Evolutionary conservation across 2,888 invertebrate species (phyloP).

Genomic region (Nomada ruficornis): DNA sequence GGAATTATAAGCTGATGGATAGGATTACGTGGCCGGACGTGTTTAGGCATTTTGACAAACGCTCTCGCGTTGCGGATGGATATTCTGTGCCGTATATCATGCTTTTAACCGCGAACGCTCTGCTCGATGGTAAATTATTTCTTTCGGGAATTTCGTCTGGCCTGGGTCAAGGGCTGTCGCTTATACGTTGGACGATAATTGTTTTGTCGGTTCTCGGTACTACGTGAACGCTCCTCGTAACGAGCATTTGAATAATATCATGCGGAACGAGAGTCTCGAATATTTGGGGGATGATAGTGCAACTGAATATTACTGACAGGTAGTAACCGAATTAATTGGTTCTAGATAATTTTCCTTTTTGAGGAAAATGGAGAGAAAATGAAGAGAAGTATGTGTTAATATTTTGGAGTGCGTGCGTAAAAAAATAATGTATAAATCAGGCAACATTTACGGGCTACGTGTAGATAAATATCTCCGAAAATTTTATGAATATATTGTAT

Average conservation of each 20-base stretch:
- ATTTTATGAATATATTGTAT: too few species aligned
- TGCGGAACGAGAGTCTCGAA: background rate
- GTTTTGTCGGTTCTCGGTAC: background rate
- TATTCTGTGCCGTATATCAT: slow-evolving; percentile 2
- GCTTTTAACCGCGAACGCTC: background rate
- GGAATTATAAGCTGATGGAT: slow-evolving; percentile 55
- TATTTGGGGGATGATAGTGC: background rate
- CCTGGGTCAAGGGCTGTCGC: too few species aligned
- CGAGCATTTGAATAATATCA: background rate
- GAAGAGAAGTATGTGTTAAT: too few species aligned
- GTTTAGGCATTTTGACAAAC: slow-evolving; percentile 53
- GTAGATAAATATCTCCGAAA: too few species aligned
- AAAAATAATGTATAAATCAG: too few species aligned
- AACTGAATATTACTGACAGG: background rate
- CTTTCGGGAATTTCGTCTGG: background rate
- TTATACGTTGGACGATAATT: background rate
- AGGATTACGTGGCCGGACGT: slow-evolving; percentile 43
- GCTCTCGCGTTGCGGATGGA: background rate
- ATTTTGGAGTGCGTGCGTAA: too few species aligned
- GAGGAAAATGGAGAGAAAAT: too few species aligned
- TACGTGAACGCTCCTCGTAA: background rate
- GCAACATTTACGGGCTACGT: too few species aligned
- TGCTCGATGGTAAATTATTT: background rate
- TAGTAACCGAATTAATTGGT: background rate
- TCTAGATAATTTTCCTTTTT: background rate